A percentile compares a stretch with the other conserved stretches of the same genome.
phyloP scores from a whole-genome alignment of 2,113 vertebrate genomes.

The Aleadryas rufinucha region DNA sequence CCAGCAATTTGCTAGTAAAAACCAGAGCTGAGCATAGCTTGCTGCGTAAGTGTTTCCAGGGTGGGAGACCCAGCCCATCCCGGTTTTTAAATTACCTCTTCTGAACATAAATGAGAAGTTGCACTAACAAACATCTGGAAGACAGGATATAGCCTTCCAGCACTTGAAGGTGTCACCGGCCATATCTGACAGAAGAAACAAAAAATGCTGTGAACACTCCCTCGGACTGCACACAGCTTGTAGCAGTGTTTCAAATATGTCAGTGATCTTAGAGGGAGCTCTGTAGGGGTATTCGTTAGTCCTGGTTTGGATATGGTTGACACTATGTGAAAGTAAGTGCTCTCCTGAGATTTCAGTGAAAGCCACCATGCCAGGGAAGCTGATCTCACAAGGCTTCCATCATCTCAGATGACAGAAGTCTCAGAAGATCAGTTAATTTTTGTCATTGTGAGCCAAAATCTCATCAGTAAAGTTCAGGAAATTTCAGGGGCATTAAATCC shows the following conservation, averaged over 20 bases:
- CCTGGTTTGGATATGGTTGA: constrained; percentile 38
- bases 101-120: constrained; percentile 5
- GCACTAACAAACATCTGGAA: constrained; percentile 42
- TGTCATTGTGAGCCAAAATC: constrained; percentile 43
- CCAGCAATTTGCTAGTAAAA: constrained; percentile 1
- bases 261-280: constrained; percentile 18
- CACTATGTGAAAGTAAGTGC: constrained; percentile 44
- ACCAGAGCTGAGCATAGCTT: background rate
- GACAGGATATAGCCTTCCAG: background rate
- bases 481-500: constrained; percentile 35
- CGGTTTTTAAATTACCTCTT: constrained; percentile 19
- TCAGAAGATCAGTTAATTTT: constrained; percentile 53
- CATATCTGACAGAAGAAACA: background rate
- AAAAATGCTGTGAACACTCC: constrained; percentile 4
- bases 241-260: constrained; percentile 23
- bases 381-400: constrained; percentile 65
- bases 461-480: constrained; percentile 16
- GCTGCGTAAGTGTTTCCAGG: constrained; percentile 24
- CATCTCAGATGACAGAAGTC: constrained; percentile 53
- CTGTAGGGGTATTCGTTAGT: background rate
- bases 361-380: constrained; percentile 34
- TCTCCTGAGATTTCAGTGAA: constrained; percentile 45
- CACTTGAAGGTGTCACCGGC: background rate
- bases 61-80: constrained; percentile 6
- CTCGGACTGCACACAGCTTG: constrained; percentile 16